Percentiles rank a stretch among this genome's conserved stretches.
phyloP scores from a whole-genome alignment of 2,797 vertebrate species.

The Sciaenops ocellatus region DNA sequence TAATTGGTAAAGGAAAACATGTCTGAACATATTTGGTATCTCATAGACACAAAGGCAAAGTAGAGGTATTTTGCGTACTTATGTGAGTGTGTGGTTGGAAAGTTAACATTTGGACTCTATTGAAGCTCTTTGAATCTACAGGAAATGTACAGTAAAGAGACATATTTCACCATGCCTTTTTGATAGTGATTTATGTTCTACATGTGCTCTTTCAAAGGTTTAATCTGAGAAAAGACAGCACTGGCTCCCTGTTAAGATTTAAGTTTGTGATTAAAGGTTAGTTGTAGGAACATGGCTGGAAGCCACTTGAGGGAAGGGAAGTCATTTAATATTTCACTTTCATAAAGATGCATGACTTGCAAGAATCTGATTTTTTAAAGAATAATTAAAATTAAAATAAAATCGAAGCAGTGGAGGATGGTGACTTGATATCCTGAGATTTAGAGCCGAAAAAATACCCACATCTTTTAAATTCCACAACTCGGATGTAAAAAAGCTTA shows the following conservation, averaged over 20 bases:
- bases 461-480: neutral
- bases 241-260: slow-evolving; percentile 40
- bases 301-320: too few species aligned
- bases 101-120: neutral
- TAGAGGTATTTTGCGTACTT: slow-evolving; percentile 29
- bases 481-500: neutral
- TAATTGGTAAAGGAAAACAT: slow-evolving; percentile 77
- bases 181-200: slow-evolving; percentile 27
- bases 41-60: slow-evolving; percentile 23
- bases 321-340: neutral
- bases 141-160: slow-evolving; percentile 17
- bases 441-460: too few species aligned
- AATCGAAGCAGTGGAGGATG: neutral
- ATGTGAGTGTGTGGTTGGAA: slow-evolving; percentile 9
- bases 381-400: neutral
- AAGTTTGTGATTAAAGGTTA: slow-evolving; percentile 53
- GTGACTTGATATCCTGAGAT: neutral
- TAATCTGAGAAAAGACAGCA: slow-evolving; percentile 24
- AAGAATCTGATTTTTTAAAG: neutral
- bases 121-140: slow-evolving; percentile 15
- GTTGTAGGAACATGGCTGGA: neutral
- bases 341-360: neutral
- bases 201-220: neutral
- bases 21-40: slow-evolving; percentile 73
- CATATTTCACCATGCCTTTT: slow-evolving; percentile 25